Conservation (phyloP, 2,888 invertebrate species). For the Cancer borealis region DNA sequence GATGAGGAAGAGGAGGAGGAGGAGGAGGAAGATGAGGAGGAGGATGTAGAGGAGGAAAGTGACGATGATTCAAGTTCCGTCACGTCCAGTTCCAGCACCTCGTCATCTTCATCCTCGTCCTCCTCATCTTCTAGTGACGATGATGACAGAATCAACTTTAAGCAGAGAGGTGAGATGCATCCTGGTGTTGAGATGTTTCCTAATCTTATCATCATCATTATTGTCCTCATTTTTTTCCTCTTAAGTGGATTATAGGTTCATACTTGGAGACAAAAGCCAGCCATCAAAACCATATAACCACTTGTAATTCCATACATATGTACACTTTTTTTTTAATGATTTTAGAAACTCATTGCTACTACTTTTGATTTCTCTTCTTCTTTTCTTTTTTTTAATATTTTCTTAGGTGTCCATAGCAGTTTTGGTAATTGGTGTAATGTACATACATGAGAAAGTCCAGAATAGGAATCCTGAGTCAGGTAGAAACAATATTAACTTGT, state of each 20-base stretch:
- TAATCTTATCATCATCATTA: neutral
- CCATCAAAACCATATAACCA: neutral
- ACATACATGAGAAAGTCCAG: neutral
- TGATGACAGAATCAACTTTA: constrained; percentile 77
- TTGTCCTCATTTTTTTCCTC: neutral
- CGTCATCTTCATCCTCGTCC: constrained; percentile 70
- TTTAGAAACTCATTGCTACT: no score
- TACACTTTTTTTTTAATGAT: neutral
- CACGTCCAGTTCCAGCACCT: constrained; percentile 66
- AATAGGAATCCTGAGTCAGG: no score
- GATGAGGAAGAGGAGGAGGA: constrained; percentile 52
- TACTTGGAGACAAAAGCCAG: neutral
- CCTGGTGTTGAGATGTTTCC: neutral
- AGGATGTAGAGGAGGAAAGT: constrained; percentile 71
- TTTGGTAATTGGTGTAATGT: neutral
- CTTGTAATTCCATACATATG: neutral
- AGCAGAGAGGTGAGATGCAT: constrained; percentile 72
- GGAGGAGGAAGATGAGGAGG: constrained; percentile 67
- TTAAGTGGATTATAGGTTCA: neutral
- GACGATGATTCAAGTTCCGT: constrained; percentile 74
- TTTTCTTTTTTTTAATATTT: neutral
- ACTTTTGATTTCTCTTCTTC: neutral
- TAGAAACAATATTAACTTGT: no score
- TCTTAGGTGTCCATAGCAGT: no score
- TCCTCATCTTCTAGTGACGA: constrained; percentile 76